These are phyloP conservation scores for Octodon degus DNA, from an alignment of 2,113 vertebrate species.

Conservation along the genomic window DNA sequence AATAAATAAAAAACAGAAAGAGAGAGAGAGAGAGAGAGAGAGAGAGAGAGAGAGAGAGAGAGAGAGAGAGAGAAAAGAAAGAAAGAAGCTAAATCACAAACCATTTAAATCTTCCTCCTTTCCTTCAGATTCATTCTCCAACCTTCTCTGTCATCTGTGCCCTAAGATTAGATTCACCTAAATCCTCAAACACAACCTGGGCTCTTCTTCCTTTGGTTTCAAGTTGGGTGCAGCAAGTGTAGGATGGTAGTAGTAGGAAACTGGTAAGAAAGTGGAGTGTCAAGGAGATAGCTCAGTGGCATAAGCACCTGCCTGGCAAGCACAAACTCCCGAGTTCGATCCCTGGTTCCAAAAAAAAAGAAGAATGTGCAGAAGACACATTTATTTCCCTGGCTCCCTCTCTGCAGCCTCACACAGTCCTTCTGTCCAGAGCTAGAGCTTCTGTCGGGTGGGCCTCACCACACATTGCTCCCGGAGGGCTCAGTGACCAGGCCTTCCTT, in stretches of 20 bases:
- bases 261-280: neutral
- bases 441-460: neutral
- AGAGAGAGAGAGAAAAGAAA: too few species aligned
- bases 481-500: neutral
- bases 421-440: neutral
- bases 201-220: neutral
- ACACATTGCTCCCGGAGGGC: neutral
- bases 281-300: too few species aligned
- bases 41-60: too few species aligned
- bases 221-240: neutral
- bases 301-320: too few species aligned
- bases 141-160: neutral
- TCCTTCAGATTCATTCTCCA: neutral
- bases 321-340: too few species aligned
- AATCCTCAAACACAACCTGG: neutral
- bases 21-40: too few species aligned
- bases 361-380: neutral
- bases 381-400: neutral
- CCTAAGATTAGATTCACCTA: neutral
- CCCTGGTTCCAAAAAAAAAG: too few species aligned
- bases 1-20: too few species aligned
- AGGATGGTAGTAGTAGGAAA: neutral
- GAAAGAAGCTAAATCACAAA: neutral
- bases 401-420: neutral
- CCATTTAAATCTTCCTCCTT: neutral